Evolutionary conservation across 2,888 invertebrate species (phyloP).

Genomic region (Pristionchus entomophagus): DNA sequence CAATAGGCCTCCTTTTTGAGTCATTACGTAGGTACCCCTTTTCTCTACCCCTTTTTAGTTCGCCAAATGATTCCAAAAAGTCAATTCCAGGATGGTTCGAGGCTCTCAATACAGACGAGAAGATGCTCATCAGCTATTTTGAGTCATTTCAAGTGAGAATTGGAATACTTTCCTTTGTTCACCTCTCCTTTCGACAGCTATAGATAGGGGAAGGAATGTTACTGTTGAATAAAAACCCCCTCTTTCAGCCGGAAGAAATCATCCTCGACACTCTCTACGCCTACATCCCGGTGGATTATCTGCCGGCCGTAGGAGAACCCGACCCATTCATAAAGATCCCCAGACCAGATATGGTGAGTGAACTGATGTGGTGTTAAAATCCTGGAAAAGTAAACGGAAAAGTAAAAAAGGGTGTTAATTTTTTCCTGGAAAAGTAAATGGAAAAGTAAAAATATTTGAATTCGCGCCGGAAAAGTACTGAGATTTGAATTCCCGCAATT

Average conservation of each 20-base stretch:
- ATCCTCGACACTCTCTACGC: slow-evolving; percentile 87
- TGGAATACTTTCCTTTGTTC: neutral
- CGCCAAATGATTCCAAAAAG: neutral
- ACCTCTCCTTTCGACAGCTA: neutral
- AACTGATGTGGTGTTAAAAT: no score
- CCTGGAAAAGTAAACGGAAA: no score
- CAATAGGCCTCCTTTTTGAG: neutral
- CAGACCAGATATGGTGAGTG: slow-evolving; percentile 83
- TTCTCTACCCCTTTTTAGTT: neutral
- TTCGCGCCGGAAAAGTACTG: no score
- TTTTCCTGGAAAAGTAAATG: no score
- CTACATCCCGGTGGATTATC: slow-evolving; percentile 95
- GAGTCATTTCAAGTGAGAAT: neutral
- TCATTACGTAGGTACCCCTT: neutral
- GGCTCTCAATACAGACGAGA: neutral
- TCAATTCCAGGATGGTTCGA: slow-evolving; percentile 1
- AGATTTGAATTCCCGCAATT: no score
- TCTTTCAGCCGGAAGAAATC: neutral
- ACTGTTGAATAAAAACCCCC: no score
- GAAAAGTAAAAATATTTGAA: no score
- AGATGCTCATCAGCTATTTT: neutral
- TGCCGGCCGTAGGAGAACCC: slow-evolving; percentile 97
- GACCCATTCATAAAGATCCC: slow-evolving; percentile 93
- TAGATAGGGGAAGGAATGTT: no score
- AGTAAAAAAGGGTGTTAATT: no score